Base-by-base conservation (phyloP, 2,888 invertebrate genomes). In the Thyatira batis region DNA sequence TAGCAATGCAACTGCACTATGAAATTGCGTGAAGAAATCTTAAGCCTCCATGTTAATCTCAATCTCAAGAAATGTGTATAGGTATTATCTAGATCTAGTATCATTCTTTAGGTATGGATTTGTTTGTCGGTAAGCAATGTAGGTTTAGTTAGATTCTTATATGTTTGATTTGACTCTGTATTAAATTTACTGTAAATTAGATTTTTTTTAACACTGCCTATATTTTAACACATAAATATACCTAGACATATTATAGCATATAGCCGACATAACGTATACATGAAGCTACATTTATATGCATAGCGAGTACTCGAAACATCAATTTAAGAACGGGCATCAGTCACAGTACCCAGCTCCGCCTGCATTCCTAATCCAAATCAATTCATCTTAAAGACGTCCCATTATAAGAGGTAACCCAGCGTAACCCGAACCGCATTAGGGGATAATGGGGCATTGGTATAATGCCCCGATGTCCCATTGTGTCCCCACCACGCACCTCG, bases 351-450 rank as follows among this genome's bases (percentile, higher is more conserved):
- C 11, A 45, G 55, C 50, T 57, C 61, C 54, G 49, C 61, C 64
- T 67, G 69, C 79, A 65, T 68, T 58, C 60, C 69, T 78, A 82
- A 85, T 83, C 77, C 72, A 63, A 78, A 80, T 78, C 84, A 74
- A 83, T 85, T 82, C 78, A 84, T 86, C 84, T 83, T 72, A 77
- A 80, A 75, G 69, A 73, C 71, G 70, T 63, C 71, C 78, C 76
- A 75, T 81, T 81, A 80, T 76, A 60, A 69, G 67, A 66, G 60
- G 70, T 84, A 85, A 80, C 81, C 80, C 76, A 61, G 71, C 77
- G 80, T 84, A 85, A 85, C 85, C 85, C 79, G 76, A 78, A 75
- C 76, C 79, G 78, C 78, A 85, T 87, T 86, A 85, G 74, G 73
- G 82, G 80, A 87, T 89, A 89, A 89, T 87, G 71, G 82, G 75